Base-by-base conservation (phyloP, 2,888 invertebrate species). In the Agonopterix arenella region DNA sequence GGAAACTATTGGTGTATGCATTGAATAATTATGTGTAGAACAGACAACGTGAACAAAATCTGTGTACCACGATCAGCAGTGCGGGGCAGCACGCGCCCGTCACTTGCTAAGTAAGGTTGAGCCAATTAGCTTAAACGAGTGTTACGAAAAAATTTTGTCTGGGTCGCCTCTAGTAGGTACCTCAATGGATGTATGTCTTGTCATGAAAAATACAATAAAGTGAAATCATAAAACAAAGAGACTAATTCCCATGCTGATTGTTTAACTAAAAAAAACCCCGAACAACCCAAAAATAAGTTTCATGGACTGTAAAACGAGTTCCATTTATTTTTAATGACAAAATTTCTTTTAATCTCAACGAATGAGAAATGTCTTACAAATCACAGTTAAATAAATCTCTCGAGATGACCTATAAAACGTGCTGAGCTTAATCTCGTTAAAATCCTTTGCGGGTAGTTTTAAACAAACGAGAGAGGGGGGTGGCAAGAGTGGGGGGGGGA, bases 391-490 rank as follows among this genome's bases (percentile, higher is more conserved):
- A 83, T 82, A 80, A 83, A 82, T 84, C 78, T 80, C 68, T 59
- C 62, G 71, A 76, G 80, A 84, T 82, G 76, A 80, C 80, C 84
- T 83, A 81, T 84, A 84, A 85, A 83, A 77, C 69, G 71, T 73
- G 73, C 66, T 68, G 70, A 64, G 65, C 73, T 77, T 79, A 80
- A 84, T 84, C 79, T 80, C 79, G 80, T 85, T 82, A 82, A 83
- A 85, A 77, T 77, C 77, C 73, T 80, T 77, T 74, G 80, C 74
- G 80, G 78, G 76, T 84, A 84, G 82, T 81, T 80, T 75, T 68
- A 70, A 78, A 76, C 73, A 73, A 75, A 70, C 70, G 64, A 66
- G 54, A 47, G 64, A 48, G 52, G 53, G 53, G 51, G 18, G 42
- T 13, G 8, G 18, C 36, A 47, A 37, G 52, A 13, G 51, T 44